Conservation (phyloP, 2,113 vertebrate genomes). For the Motacilla tschutschensis region DNA sequence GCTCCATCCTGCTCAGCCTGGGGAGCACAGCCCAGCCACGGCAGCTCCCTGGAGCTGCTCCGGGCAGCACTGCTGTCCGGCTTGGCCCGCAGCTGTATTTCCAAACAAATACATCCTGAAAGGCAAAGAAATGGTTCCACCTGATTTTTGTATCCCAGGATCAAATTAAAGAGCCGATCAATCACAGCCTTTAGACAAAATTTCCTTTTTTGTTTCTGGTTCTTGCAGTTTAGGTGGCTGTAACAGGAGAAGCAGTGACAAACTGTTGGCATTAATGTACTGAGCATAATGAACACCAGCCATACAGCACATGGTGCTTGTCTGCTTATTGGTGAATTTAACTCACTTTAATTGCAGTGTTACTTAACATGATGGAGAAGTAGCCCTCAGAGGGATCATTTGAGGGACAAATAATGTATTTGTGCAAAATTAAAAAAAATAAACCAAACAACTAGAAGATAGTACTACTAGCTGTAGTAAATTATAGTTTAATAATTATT, state of each 20-base stretch:
- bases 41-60: accelerated
- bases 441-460: background rate
- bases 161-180: background rate
- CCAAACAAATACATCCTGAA: background rate
- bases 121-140: background rate
- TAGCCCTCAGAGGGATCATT: conserved; percentile 60
- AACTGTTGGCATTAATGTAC: conserved; percentile 50
- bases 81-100: background rate
- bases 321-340: conserved; percentile 70
- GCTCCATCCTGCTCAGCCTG: no score
- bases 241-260: conserved; percentile 42
- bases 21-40: background rate
- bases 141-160: background rate
- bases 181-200: background rate
- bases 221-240: background rate
- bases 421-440: conserved; percentile 19
- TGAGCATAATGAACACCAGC: conserved; percentile 49
- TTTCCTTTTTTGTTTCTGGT: background rate
- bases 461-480: conserved; percentile 48
- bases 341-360: conserved; percentile 71
- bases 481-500: conserved; percentile 68
- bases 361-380: conserved; percentile 61
- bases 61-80: accelerated
- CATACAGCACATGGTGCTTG: conserved; percentile 70
- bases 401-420: conserved; percentile 42